These are phyloP conservation scores for Thelohanellus kitauei DNA, from an alignment of 30 jellyfish, hydroid and myxozoan species.

Conservation along the genomic window DNA sequence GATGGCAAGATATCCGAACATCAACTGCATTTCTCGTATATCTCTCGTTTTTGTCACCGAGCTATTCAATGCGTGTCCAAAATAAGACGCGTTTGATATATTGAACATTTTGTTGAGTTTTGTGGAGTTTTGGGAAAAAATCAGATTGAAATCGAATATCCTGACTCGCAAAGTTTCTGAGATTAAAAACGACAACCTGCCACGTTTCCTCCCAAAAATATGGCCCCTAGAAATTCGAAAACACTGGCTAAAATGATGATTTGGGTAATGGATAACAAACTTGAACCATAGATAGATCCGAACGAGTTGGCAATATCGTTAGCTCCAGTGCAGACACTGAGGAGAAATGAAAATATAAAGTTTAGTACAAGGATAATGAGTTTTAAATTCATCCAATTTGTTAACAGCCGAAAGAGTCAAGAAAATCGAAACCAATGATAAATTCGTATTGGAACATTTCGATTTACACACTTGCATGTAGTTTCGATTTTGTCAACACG, in stretches of 20 bases:
- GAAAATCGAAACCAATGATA: too few species aligned
- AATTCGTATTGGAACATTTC: too few species aligned
- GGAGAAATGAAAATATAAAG: conserved; percentile 17
- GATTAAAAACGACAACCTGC: conserved; percentile 25
- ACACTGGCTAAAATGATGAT: conserved; percentile 25
- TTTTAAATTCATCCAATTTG: too few species aligned
- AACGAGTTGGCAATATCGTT: conserved; percentile 45
- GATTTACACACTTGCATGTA: too few species aligned
- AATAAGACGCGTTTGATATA: too few species aligned
- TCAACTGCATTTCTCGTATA: conserved; percentile 16
- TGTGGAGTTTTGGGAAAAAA: too few species aligned
- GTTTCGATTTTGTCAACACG: too few species aligned
- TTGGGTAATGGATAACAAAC: conserved; percentile 11
- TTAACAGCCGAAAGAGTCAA: too few species aligned
- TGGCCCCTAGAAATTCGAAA: conserved; percentile 29
- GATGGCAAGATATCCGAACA: conserved; percentile 31
- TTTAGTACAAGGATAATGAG: conserved; percentile 15
- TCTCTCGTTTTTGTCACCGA: too few species aligned
- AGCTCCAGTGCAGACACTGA: conserved; percentile 41
- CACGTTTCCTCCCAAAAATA: conserved; percentile 23
- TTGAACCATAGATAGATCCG: conserved; percentile 34
- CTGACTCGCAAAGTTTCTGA: conserved; percentile 29
- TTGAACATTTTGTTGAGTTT: too few species aligned
- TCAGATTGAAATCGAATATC: too few species aligned
- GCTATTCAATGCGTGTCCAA: conserved; percentile 23